Conservation (phyloP, 2,888 invertebrate genomes). For the Neoascia interrupta region DNA sequence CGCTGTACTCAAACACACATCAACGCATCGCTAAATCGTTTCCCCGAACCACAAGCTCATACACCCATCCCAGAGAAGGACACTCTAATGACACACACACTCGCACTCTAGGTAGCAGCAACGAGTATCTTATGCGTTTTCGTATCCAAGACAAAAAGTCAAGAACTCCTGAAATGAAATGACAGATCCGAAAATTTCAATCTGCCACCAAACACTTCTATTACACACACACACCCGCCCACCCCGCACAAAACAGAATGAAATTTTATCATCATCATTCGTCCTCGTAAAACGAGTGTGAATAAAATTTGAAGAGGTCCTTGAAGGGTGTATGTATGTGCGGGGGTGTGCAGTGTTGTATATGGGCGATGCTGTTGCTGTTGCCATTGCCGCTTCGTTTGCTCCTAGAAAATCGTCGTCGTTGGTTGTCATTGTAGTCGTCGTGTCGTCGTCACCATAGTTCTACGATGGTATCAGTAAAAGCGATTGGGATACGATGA, state of each 20-base stretch:
- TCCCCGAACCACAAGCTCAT: slow-evolving; percentile 18
- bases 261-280: slow-evolving; percentile 65
- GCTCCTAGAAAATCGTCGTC: slow-evolving; percentile 18
- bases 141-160: slow-evolving; percentile 55
- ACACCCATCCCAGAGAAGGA: slow-evolving; percentile 4
- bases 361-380: slow-evolving; percentile 11
- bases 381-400: slow-evolving; percentile 30
- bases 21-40: slow-evolving; percentile 41
- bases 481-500: slow-evolving; percentile 64
- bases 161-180: slow-evolving; percentile 61
- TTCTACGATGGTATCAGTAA: slow-evolving; percentile 54
- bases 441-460: slow-evolving; percentile 17
- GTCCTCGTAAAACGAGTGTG: slow-evolving; percentile 53
- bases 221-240: too few species aligned
- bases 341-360: neutral
- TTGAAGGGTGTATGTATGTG: slow-evolving; percentile 9
- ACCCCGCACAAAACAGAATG: slow-evolving; percentile 61
- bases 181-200: slow-evolving; percentile 67
- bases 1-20: neutral
- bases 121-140: slow-evolving; percentile 28
- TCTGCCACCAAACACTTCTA: slow-evolving; percentile 67
- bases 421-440: neutral
- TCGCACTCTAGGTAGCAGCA: neutral
- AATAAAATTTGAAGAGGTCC: slow-evolving; percentile 53
- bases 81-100: slow-evolving; percentile 17